Base-by-base conservation (phyloP, 1,140 invertebrate genomes). In the Apis florea region DNA sequence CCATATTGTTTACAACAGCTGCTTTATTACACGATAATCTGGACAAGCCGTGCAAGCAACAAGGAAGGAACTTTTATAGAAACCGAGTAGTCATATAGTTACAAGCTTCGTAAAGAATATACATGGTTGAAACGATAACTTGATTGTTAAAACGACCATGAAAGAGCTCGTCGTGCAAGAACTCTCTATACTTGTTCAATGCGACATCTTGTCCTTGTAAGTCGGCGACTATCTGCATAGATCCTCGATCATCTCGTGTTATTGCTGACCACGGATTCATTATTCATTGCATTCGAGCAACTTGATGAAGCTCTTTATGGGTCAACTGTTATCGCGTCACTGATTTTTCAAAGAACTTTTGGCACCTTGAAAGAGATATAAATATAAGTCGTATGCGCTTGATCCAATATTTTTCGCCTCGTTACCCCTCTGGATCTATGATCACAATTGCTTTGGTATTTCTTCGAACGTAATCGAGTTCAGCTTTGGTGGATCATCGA, bases 91-190 rank as follows among this genome's bases (percentile, higher is more conserved):
- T 11, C 24, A 11, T 54, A n/a, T 9, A 40, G 61, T 51, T 56
- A 67, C 12, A 56, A 9, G 24, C 56, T 47, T 82, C 80, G 73
- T 77, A 77, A 69, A 70, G 31, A 40, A 40, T 40, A 31, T 47
- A 19, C 66, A 17, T 17, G 26, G 21, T 26, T 2, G 17, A 51
- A 75, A 59, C n/a, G 58, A 75, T 59, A 54, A 81, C 68, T 75
- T 19, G 53, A 67, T 21, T 31, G 70, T 56, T n/a, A 8, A 12
- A 54, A 21, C 12, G 40, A 11, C n/a, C 19, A 24, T 19, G 31
- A 21, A 21, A 6, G 9, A 49, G 12, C 10, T 12, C 19, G 3
- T 21, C 63, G 51, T 58, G 59, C 13, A 17, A n/a, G n/a, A 8
- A 6, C 31, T 53, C 47, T 17, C 68, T 59, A 79, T 54, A 68